A percentile compares a stretch with the other conserved stretches of the same genome.
Evolutionary conservation across 2,888 invertebrate genomes (phyloP).

Genomic region (Orthonychiurus folsomi): DNA sequence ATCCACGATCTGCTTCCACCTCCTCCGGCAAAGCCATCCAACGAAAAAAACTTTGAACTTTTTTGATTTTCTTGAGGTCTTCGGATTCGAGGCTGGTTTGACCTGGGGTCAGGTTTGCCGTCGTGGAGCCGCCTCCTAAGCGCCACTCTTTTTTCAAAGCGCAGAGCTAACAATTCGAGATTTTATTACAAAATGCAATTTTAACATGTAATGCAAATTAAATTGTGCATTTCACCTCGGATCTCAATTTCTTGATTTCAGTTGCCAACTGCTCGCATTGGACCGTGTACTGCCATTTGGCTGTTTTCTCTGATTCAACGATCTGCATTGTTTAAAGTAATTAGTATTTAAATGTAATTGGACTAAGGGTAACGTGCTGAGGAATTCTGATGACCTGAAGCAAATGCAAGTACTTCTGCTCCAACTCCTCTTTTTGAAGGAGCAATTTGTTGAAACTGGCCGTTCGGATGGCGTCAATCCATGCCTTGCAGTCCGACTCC

Average conservation of each 20-base stretch:
- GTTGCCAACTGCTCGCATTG: constrained; percentile 81
- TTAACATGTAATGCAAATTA: constrained; percentile 6
- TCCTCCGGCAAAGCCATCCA: constrained; percentile 80
- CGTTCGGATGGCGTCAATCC: constrained; percentile 79
- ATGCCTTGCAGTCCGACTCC: constrained; percentile 76
- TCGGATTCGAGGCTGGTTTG: constrained; percentile 55
- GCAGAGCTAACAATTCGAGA: no score
- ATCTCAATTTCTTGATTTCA: constrained; percentile 78
- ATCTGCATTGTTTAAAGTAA: constrained; percentile 51
- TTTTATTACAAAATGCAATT: no score
- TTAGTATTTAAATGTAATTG: neutral
- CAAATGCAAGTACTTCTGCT: constrained; percentile 82
- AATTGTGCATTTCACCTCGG: constrained; percentile 56
- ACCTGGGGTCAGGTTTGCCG: constrained; percentile 38
- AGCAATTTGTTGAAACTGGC: constrained; percentile 85
- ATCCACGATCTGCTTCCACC: constrained; percentile 92
- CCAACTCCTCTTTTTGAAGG: constrained; percentile 79
- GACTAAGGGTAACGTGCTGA: neutral
- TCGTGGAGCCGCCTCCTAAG: constrained; percentile 45
- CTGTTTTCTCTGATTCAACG: constrained; percentile 82
- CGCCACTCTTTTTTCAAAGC: constrained; percentile 71
- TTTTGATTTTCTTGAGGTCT: constrained; percentile 79
- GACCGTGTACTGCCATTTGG: constrained; percentile 86
- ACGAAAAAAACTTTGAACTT: constrained; percentile 80
- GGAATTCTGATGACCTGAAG: constrained; percentile 45